These are phyloP conservation scores for Hyles euphorbiae DNA, from an alignment of 1,140 invertebrate species.

Conservation along the genomic window DNA sequence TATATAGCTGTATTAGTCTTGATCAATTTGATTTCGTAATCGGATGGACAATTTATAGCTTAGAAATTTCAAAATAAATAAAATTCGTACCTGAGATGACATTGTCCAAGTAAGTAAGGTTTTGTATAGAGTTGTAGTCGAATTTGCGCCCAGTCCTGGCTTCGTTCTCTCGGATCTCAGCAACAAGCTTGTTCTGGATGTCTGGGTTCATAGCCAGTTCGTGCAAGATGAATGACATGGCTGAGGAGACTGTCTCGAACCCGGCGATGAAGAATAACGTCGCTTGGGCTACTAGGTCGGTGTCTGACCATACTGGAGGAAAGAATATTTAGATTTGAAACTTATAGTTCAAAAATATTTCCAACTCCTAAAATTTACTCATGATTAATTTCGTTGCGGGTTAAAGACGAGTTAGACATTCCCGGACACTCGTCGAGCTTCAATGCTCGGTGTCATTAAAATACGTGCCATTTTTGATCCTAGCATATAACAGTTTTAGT, in stretches of 20 bases:
- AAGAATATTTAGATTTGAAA: slow-evolving; percentile 8
- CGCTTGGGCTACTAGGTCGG: slow-evolving; percentile 51
- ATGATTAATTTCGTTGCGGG: too few relatives aligned
- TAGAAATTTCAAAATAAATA: too few relatives aligned
- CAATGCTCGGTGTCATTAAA: too few relatives aligned
- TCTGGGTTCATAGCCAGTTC: slow-evolving; percentile 78
- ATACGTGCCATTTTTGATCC: too few relatives aligned
- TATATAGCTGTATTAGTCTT: too few relatives aligned
- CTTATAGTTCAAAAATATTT: background rate
- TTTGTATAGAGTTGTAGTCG: slow-evolving; percentile 40
- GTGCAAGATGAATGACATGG: slow-evolving; percentile 75
- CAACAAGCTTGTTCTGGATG: slow-evolving; percentile 72
- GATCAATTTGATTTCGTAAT: too few relatives aligned
- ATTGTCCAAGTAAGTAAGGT: slow-evolving; percentile 49
- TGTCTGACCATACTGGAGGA: slow-evolving; percentile 38
- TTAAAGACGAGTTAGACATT: too few relatives aligned
- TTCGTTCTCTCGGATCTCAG: slow-evolving; percentile 42
- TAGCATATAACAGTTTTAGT: too few relatives aligned
- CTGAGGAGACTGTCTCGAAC: slow-evolving; percentile 79
- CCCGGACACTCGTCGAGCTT: too few relatives aligned
- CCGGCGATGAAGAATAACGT: slow-evolving; percentile 73
- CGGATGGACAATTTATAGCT: too few relatives aligned
- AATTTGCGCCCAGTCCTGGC: slow-evolving; percentile 30
- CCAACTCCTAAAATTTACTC: too few relatives aligned
- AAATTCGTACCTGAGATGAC: slow-evolving; percentile 42